A percentile compares a stretch with the other conserved stretches of the same genome.
Conservation (phyloP, 2,797 vertebrate genomes). For the Rachycentron canadum region DNA sequence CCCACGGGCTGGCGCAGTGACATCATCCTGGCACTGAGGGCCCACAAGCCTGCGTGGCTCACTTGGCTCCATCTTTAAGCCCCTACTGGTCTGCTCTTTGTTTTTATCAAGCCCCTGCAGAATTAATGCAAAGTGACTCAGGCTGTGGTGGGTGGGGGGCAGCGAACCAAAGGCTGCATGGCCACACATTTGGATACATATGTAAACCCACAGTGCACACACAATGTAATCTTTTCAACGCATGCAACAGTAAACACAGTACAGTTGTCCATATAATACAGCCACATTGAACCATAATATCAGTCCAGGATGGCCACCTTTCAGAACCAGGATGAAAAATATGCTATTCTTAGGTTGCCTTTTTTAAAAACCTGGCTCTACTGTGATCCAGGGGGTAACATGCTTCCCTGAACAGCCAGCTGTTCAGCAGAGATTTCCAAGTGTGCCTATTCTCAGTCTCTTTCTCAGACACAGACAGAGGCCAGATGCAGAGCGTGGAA, state of each 20-base stretch:
- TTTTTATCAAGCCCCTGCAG: slow-evolving; percentile 74
- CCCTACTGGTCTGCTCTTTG: slow-evolving; percentile 71
- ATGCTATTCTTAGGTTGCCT: slow-evolving; percentile 41
- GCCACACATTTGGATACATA: slow-evolving; percentile 41
- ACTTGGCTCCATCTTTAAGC: slow-evolving; percentile 64
- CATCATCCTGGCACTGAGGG: slow-evolving; percentile 73
- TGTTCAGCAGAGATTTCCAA: slow-evolving; percentile 64
- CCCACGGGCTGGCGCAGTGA: slow-evolving; percentile 62
- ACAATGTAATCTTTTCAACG: slow-evolving; percentile 18
- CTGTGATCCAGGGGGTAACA: slow-evolving; percentile 36
- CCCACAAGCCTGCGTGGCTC: slow-evolving; percentile 66
- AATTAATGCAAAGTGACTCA: slow-evolving; percentile 84
- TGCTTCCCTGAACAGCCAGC: slow-evolving; percentile 63
- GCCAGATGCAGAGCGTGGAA: slow-evolving; percentile 62
- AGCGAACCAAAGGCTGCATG: slow-evolving; percentile 37
- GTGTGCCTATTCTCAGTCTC: slow-evolving; percentile 47
- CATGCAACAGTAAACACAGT: not conserved
- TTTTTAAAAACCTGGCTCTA: slow-evolving; percentile 1
- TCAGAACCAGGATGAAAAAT: not conserved
- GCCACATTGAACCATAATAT: not conserved
- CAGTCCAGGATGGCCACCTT: not conserved
- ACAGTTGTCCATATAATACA: not conserved
- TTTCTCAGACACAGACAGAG: slow-evolving; percentile 56
- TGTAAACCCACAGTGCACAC: slow-evolving; percentile 25
- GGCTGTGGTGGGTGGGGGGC: slow-evolving; percentile 58